Percentiles rank a stretch among this genome's conserved stretches.
phyloP scores from a whole-genome alignment of 2,888 invertebrate genomes.

The Lepidocyrtoides sp. region DNA sequence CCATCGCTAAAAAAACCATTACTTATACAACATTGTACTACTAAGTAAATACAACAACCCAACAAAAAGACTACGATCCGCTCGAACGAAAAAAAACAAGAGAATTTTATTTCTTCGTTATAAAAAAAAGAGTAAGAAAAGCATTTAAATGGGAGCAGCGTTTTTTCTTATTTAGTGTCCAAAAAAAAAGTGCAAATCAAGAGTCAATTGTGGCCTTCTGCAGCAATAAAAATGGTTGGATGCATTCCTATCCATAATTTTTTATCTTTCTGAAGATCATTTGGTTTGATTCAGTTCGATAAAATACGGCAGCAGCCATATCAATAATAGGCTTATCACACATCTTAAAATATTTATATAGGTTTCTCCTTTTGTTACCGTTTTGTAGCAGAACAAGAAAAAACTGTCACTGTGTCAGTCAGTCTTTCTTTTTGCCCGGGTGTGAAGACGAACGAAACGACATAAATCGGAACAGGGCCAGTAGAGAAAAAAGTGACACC shows the following conservation, averaged over 20 bases:
- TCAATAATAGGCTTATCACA: slow-evolving; percentile 48
- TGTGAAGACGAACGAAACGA: slow-evolving; percentile 65
- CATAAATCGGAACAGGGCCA: slow-evolving; percentile 76
- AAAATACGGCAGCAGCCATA: slow-evolving; percentile 18
- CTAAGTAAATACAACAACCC: not conserved
- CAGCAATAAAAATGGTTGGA: slow-evolving; percentile 35
- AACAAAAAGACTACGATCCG: slow-evolving; percentile 40
- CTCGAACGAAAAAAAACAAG: slow-evolving; percentile 40
- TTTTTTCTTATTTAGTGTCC: slow-evolving; percentile 11
- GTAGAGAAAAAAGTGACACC: slow-evolving; percentile 74
- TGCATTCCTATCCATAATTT: not conserved
- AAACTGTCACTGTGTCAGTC: slow-evolving; percentile 72
- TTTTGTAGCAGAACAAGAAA: slow-evolving; percentile 1
- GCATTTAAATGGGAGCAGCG: not conserved
- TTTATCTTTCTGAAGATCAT: slow-evolving; percentile 42
- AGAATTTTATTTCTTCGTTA: not conserved
- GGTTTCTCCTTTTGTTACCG: slow-evolving; percentile 5
- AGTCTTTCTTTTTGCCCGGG: slow-evolving; percentile 68
- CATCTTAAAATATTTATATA: slow-evolving; percentile 20
- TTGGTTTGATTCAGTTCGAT: slow-evolving; percentile 31
- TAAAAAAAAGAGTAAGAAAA: not conserved
- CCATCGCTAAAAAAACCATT: too few relatives aligned
- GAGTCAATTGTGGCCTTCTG: slow-evolving; percentile 53
- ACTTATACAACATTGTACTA: not conserved
- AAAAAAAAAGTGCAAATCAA: slow-evolving; percentile 46